A percentile compares a stretch with the other conserved stretches of the same genome.
Evolutionary conservation across 92 coral and sea anemone genomes (phyloP).

Genomic region (Parazoanthus darwini): DNA sequence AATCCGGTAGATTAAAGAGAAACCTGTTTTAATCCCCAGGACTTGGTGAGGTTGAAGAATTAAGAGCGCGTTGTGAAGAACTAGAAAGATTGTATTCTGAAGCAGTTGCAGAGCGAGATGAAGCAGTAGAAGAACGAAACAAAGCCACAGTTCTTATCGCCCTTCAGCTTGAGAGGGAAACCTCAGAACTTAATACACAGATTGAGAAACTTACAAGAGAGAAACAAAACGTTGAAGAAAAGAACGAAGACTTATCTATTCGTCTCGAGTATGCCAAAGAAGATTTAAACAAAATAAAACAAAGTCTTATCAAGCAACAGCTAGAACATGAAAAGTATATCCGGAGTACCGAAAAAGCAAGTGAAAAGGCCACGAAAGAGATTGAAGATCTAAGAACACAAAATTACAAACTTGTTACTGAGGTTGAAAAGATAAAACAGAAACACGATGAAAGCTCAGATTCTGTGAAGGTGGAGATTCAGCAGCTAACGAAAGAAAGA

Average conservation of each 20-base stretch:
- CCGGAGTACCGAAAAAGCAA: conserved; percentile 59
- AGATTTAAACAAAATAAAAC: conserved; percentile 78
- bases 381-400: conserved; percentile 46
- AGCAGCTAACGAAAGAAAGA: conserved; percentile 2
- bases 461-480: neutral
- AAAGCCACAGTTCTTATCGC: conserved; percentile 84
- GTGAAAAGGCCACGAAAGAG: conserved; percentile 47
- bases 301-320: conserved; percentile 77
- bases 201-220: conserved; percentile 58
- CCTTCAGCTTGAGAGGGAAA: conserved; percentile 78
- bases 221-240: conserved; percentile 52
- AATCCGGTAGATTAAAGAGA: neutral
- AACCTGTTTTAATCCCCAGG: conserved; percentile 49
- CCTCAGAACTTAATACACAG: conserved; percentile 61
- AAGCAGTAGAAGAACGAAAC: conserved; percentile 86
- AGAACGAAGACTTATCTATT: conserved; percentile 75
- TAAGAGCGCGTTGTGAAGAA: conserved; percentile 62
- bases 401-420: conserved; percentile 7
- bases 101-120: conserved; percentile 72
- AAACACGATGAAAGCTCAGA: neutral
- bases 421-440: conserved; percentile 24
- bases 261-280: conserved; percentile 70
- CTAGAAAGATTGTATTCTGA: conserved; percentile 75
- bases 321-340: conserved; percentile 79
- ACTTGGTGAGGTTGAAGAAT: conserved; percentile 73